Conservation (phyloP, 1,140 invertebrate genomes). For the Drosophila murphyi region DNA sequence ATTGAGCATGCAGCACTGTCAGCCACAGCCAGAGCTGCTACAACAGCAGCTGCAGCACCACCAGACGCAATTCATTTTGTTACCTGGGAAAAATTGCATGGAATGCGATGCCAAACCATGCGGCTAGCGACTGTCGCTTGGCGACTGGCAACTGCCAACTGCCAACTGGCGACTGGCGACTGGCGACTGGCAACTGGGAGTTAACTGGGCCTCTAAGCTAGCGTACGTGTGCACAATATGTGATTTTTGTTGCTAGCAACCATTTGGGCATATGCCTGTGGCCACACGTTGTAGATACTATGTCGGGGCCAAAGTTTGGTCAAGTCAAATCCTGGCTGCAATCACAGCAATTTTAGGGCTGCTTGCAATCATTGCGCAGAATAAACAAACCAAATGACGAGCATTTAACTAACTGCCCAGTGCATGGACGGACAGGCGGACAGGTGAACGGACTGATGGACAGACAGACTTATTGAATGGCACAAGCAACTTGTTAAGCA, state of each 20-base stretch:
- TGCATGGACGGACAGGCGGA: constrained; percentile 22
- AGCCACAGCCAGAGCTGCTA: constrained; percentile 53
- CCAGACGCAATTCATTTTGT: constrained; percentile 77
- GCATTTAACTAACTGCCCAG: constrained; percentile 76
- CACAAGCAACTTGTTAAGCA: constrained; percentile 68
- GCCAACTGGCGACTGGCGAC: constrained; percentile 18
- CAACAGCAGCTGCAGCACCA: constrained; percentile 35
- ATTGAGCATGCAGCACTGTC: constrained; percentile 81
- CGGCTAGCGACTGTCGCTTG: not conserved
- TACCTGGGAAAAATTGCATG: constrained; percentile 79
- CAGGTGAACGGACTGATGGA: not conserved
- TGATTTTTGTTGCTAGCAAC: constrained; percentile 80
- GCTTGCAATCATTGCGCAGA: constrained; percentile 76
- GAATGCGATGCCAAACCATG: constrained; percentile 61
- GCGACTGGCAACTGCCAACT: not conserved
- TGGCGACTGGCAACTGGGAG: not conserved
- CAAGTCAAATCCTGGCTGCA: constrained; percentile 68
- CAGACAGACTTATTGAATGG: constrained; percentile 9
- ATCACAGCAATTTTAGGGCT: constrained; percentile 74
- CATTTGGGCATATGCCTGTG: constrained; percentile 70
- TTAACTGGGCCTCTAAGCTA: constrained; percentile 54
- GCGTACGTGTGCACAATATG: constrained; percentile 78
- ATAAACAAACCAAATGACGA: constrained; percentile 81
- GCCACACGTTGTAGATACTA: constrained; percentile 19
- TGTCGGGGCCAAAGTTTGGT: constrained; percentile 42